These are phyloP conservation scores for Lithophane leautieri DNA, from an alignment of 2,888 invertebrate species.

Conservation along the genomic window DNA sequence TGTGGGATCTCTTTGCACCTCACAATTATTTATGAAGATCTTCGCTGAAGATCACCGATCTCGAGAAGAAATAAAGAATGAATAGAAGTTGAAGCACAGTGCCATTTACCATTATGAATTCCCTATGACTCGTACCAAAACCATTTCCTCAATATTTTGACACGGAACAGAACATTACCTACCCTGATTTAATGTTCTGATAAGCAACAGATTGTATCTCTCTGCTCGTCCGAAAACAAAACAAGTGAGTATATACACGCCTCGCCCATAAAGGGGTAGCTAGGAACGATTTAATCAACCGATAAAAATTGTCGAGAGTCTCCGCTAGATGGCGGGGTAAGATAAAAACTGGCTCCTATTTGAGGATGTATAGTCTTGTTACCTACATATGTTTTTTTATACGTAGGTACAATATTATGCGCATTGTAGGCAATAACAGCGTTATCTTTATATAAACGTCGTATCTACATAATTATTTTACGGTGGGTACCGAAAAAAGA, in stretches of 20 bases:
- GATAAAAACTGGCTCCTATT: slow-evolving; percentile 75
- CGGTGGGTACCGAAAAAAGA: slow-evolving; percentile 18
- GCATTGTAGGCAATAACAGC: slow-evolving; percentile 44
- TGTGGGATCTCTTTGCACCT: background rate
- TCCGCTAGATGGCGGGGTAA: slow-evolving; percentile 80
- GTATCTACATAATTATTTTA: slow-evolving; percentile 56
- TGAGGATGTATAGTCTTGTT: slow-evolving; percentile 49
- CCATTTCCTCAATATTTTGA: slow-evolving; percentile 50
- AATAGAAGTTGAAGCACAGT: background rate
- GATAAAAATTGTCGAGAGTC: slow-evolving; percentile 85
- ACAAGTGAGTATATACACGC: slow-evolving; percentile 78
- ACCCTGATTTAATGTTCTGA: slow-evolving; percentile 66
- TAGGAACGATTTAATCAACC: slow-evolving; percentile 85
- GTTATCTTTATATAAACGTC: slow-evolving; percentile 53
- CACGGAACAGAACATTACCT: slow-evolving; percentile 46
- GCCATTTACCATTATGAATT: slow-evolving; percentile 10
- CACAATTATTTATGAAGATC: background rate
- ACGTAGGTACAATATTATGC: slow-evolving; percentile 42
- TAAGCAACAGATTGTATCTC: slow-evolving; percentile 76
- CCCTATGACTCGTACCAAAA: slow-evolving; percentile 22
- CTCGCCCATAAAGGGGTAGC: slow-evolving; percentile 85
- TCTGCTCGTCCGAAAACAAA: slow-evolving; percentile 77
- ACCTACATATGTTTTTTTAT: slow-evolving; percentile 54
- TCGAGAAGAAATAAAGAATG: background rate
- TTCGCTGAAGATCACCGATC: background rate